Conservation (phyloP, 1,140 invertebrate genomes). For the Hermatobates lingyangjiaoensis region DNA sequence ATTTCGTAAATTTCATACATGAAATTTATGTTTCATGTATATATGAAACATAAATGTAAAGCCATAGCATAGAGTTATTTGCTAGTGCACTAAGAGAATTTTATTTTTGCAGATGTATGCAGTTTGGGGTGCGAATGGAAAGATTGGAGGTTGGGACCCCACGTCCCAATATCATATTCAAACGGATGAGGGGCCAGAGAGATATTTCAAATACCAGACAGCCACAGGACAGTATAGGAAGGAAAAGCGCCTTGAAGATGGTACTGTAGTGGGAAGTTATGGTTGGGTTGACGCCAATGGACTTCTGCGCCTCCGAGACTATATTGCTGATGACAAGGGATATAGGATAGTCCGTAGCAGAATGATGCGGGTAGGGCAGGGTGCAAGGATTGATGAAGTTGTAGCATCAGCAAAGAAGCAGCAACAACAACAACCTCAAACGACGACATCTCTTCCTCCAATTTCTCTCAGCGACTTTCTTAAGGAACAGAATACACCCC, state of each 20-base stretch:
- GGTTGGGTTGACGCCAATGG: conserved; percentile 71
- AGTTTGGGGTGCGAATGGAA: conserved; percentile 15
- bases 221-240: conserved; percentile 71
- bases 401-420: conserved; percentile 39
- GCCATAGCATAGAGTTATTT: too few species aligned
- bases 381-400: conserved; percentile 43
- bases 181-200: conserved; percentile 71
- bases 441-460: conserved; percentile 1
- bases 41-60: too few species aligned
- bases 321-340: conserved; percentile 61
- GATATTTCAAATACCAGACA: conserved; percentile 71
- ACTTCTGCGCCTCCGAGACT: conserved; percentile 60
- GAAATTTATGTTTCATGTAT: too few species aligned
- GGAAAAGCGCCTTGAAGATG: conserved; percentile 63
- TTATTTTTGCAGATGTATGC: conserved; percentile 17
- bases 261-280: conserved; percentile 39
- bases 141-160: conserved; percentile 32
- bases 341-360: conserved; percentile 59
- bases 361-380: conserved; percentile 48
- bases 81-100: too few species aligned
- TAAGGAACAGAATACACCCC: conserved; percentile 6
- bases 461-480: conserved; percentile 15
- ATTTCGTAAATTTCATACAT: too few species aligned
- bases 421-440: background rate
- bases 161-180: conserved; percentile 69